phyloP scores from a whole-genome alignment of 2,797 vertebrate genomes.

The Hyperoplus immaculatus region DNA sequence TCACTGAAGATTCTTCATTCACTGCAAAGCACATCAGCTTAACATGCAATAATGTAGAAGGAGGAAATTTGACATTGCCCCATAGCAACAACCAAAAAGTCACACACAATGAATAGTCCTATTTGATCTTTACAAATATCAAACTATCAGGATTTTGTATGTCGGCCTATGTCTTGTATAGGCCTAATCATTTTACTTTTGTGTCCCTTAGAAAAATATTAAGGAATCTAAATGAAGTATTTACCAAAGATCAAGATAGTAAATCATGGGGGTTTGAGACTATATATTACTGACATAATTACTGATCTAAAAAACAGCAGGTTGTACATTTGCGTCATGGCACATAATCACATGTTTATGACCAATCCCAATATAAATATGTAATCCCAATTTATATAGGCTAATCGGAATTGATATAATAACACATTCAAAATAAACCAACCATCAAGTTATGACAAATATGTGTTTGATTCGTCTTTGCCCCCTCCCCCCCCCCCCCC shows the following conservation, averaged over 20 bases:
- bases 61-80: too few relatives aligned
- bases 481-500: too few relatives aligned
- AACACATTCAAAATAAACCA: background rate
- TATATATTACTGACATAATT: background rate
- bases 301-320: background rate
- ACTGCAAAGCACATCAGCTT: background rate
- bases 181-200: background rate
- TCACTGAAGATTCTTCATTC: background rate
- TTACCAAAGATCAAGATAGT: background rate
- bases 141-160: background rate
- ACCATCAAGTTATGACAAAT: background rate
- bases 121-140: too few relatives aligned
- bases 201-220: background rate
- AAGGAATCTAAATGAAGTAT: background rate
- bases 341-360: background rate
- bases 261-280: background rate
- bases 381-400: background rate
- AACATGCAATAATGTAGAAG: background rate
- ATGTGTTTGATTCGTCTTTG: background rate
- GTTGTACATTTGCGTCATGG: background rate
- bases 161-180: background rate
- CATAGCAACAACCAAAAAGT: too few relatives aligned
- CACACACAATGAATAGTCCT: too few relatives aligned
- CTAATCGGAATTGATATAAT: background rate
- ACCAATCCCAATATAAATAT: background rate